These are phyloP conservation scores for Aphrophora alni DNA, from an alignment of 2,888 invertebrate species.

Conservation along the genomic window DNA sequence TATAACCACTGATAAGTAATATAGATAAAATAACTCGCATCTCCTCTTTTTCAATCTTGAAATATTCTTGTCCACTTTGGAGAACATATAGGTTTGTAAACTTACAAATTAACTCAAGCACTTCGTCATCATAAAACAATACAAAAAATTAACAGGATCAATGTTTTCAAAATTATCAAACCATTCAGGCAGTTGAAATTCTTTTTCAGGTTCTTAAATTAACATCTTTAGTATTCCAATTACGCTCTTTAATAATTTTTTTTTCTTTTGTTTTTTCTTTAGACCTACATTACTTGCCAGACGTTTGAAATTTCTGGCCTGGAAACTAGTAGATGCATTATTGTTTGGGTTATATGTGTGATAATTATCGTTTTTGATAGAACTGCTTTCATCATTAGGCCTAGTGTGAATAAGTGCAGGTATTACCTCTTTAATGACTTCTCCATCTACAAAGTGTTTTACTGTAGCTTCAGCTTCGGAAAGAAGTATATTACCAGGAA, in stretches of 20 bases:
- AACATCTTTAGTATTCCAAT: neutral
- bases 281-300: too few species aligned
- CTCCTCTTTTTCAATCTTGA: conserved; percentile 7
- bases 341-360: neutral
- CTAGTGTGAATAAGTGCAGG: too few species aligned
- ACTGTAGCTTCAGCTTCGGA: conserved; percentile 2
- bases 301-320: neutral
- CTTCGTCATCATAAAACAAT: conserved; percentile 21
- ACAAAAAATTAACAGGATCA: conserved; percentile 27
- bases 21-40: neutral
- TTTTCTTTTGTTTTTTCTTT: too few species aligned
- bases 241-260: neutral
- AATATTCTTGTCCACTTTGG: conserved; percentile 16
- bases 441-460: neutral
- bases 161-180: conserved; percentile 20
- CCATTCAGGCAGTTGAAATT: conserved; percentile 25
- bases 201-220: neutral
- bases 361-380: neutral
- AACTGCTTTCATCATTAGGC: neutral
- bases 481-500: neutral
- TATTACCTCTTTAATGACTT: neutral
- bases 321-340: neutral
- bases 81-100: conserved; percentile 4
- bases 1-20: conserved; percentile 18
- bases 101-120: conserved; percentile 14